Percentiles rank a stretch among this genome's conserved stretches.
Evolutionary conservation across 2,797 vertebrate genomes (phyloP).

Genomic region (Notoglanidium macrostoma): DNA sequence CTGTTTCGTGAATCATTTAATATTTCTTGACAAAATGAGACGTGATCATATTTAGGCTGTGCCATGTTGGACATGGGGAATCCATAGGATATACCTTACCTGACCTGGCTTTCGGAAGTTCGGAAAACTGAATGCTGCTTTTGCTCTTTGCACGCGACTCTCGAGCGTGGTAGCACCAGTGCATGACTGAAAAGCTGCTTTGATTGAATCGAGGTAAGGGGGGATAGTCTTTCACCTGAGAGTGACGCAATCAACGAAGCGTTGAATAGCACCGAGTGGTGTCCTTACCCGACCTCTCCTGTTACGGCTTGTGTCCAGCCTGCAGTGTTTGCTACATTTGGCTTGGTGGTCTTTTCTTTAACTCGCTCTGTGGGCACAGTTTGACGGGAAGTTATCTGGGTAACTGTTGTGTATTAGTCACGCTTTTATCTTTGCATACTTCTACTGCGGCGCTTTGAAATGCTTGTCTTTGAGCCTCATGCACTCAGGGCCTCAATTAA

Average conservation of each 20-base stretch:
- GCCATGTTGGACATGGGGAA: background rate
- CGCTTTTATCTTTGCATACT: slow-evolving; percentile 26
- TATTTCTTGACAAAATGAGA: background rate
- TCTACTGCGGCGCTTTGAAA: slow-evolving; percentile 14
- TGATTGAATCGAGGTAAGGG: slow-evolving; percentile 6
- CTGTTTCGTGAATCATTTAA: background rate
- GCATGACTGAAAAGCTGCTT: slow-evolving; percentile 22
- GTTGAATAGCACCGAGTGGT: slow-evolving; percentile 22
- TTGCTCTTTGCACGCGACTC: background rate
- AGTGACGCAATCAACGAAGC: slow-evolving; percentile 23
- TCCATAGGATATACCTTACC: background rate
- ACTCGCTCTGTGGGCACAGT: slow-evolving; percentile 25
- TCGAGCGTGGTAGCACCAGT: background rate
- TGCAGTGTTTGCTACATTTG: slow-evolving; percentile 5
- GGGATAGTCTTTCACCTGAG: slow-evolving; percentile 25
- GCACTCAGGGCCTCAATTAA: background rate
- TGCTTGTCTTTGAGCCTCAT: background rate
- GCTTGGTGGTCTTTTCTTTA: background rate
- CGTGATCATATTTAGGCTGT: background rate
- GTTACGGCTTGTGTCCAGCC: slow-evolving; percentile 15
- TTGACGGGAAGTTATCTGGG: slow-evolving; percentile 32
- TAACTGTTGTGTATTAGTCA: slow-evolving; percentile 19
- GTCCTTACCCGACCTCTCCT: slow-evolving; percentile 38
- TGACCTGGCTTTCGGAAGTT: background rate
- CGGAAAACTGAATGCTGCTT: background rate